Evolutionary conservation across 2,113 vertebrate species (phyloP).

Genomic region (Neolamprologus cancellatus): DNA sequence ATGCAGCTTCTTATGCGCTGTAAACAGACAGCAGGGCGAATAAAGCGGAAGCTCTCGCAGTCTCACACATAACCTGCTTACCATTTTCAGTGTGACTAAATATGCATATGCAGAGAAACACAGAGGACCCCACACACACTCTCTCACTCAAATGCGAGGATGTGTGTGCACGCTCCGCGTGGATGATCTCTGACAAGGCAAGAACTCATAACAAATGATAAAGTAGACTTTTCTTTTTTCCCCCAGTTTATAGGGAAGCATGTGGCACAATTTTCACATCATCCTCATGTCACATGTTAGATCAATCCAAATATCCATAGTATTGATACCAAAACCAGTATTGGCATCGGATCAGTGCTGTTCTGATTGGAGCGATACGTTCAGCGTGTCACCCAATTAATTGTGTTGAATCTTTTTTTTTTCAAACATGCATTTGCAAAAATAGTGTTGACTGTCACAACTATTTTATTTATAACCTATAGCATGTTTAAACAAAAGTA

Average conservation of each 20-base stretch:
- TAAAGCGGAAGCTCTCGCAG: slow-evolving; percentile 7
- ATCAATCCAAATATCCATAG: not conserved
- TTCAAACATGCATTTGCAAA: not conserved
- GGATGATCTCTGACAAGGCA: not conserved
- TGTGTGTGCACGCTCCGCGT: not conserved
- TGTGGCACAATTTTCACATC: not conserved
- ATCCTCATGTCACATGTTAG: not conserved
- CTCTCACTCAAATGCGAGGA: not conserved
- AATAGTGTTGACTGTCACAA: not conserved
- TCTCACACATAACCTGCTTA: slow-evolving; percentile 55
- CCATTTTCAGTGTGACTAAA: slow-evolving; percentile 45
- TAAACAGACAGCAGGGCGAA: slow-evolving; percentile 28
- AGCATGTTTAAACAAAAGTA: not conserved
- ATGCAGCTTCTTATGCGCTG: not conserved
- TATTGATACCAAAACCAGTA: not conserved
- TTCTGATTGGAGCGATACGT: not conserved
- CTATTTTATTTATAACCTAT: not conserved
- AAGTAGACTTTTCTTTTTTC: not conserved
- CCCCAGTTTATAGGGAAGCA: not conserved
- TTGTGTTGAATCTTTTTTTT: not conserved
- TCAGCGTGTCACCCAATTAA: not conserved
- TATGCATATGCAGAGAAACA: slow-evolving; percentile 23
- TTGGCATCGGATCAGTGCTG: not conserved
- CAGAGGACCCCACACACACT: slow-evolving; percentile 20
- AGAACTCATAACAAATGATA: not conserved